phyloP scores from a whole-genome alignment of 2,888 invertebrate species.

The Latrodectus hesperus region DNA sequence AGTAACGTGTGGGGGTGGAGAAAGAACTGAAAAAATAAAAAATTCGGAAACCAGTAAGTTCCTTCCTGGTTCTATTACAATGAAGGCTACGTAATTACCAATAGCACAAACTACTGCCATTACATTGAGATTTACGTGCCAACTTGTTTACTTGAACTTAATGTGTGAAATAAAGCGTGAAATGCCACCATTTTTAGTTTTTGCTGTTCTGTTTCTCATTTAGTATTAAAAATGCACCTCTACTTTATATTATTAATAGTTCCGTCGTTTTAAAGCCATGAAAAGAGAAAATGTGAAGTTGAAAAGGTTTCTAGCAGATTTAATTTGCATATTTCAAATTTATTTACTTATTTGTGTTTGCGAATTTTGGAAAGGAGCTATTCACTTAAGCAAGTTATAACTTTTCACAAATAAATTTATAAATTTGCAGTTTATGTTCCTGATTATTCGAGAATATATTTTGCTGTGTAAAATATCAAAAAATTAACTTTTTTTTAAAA shows the following conservation, averaged over 20 bases:
- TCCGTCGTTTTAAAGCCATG: not conserved
- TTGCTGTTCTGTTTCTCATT: constrained; percentile 1
- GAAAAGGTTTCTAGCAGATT: not conserved
- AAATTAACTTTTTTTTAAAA: no score
- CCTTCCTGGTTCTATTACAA: constrained; percentile 12
- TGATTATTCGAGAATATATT: no score
- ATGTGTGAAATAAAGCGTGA: constrained; percentile 43
- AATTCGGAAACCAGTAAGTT: not conserved
- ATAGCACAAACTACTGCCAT: constrained; percentile 38
- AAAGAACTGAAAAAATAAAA: not conserved
- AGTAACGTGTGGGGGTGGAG: not conserved
- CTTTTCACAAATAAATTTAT: no score
- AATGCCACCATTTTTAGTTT: constrained; percentile 34
- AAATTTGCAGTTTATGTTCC: no score
- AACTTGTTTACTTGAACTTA: constrained; percentile 44
- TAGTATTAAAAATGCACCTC: not conserved
- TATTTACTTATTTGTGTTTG: not conserved
- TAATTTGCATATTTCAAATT: not conserved
- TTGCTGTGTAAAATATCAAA: no score
- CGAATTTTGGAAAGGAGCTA: no score
- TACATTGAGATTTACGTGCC: constrained; percentile 39
- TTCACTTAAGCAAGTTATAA: no score
- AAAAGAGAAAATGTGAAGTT: not conserved
- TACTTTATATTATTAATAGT: not conserved
- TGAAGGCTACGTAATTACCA: constrained; percentile 43